These are phyloP conservation scores for Yponomeuta sedellus DNA, from an alignment of 2,888 invertebrate genomes.

Conservation along the genomic window DNA sequence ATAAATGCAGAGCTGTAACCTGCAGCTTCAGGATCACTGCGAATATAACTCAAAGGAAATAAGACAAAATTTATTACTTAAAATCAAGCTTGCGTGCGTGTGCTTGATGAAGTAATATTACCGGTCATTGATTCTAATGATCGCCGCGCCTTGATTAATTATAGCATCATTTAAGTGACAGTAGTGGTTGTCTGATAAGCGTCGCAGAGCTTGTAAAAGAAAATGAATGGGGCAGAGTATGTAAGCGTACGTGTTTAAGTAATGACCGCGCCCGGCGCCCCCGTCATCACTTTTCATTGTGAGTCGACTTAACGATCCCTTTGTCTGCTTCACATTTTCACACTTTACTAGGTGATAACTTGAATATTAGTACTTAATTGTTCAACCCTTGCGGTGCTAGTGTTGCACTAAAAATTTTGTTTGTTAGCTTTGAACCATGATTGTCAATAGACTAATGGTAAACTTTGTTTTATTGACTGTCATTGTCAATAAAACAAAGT, in stretches of 20 bases:
- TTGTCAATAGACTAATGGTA: neutral
- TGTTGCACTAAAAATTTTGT: neutral
- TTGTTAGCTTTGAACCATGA: neutral
- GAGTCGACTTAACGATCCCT: conserved; percentile 16
- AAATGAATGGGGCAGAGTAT: conserved; percentile 11
- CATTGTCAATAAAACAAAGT: too few relatives aligned
- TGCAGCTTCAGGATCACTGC: too few relatives aligned
- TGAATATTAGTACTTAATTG: conserved; percentile 16
- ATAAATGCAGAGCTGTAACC: conserved; percentile 44
- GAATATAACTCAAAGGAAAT: too few relatives aligned
- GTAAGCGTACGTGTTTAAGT: conserved; percentile 18
- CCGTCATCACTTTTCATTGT: conserved; percentile 18
- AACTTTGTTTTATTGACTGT: too few relatives aligned
- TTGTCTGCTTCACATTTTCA: conserved; percentile 17
- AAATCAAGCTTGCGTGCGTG: neutral
- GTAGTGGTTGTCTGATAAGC: neutral
- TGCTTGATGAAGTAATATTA: neutral
- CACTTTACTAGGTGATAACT: conserved; percentile 17
- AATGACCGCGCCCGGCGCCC: conserved; percentile 16
- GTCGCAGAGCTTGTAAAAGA: neutral
- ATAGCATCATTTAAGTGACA: neutral
- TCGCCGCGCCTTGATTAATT: neutral
- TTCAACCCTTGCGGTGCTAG: neutral
- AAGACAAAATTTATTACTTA: neutral
- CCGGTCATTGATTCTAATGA: neutral